A percentile compares a stretch with the other conserved stretches of the same genome.
Conservation (phyloP, 2,113 vertebrate genomes). For the Paraplagusia blochii region DNA sequence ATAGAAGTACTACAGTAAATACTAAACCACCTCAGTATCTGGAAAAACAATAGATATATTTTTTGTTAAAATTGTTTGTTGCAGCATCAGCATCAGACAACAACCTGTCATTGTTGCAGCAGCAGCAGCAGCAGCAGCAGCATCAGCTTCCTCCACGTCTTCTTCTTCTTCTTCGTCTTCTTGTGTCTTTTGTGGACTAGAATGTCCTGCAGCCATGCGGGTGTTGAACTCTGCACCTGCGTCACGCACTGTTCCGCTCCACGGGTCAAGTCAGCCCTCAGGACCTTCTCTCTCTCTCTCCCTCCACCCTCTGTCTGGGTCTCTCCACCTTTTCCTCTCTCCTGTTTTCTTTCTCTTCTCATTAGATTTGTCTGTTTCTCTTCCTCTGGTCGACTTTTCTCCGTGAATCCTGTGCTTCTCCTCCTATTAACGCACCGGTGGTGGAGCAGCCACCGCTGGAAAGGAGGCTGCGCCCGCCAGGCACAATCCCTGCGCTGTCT, state of each 20-base stretch:
- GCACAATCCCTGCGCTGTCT: constrained; percentile 55
- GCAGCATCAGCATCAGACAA: not conserved
- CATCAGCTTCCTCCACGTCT: too few relatives aligned
- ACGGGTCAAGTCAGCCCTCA: constrained; percentile 72
- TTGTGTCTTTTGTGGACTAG: constrained; percentile 56
- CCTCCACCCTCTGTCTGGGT: not conserved
- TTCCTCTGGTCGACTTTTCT: constrained; percentile 2
- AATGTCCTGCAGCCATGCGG: constrained; percentile 75
- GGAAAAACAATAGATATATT: too few relatives aligned
- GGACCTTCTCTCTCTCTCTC: constrained; percentile 30
- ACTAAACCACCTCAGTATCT: too few relatives aligned
- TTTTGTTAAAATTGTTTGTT: not conserved
- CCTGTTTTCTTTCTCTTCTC: constrained; percentile 38
- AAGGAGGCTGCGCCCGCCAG: constrained; percentile 50
- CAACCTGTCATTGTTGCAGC: constrained; percentile 42
- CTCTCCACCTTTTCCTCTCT: constrained; percentile 18
- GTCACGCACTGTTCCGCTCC: constrained; percentile 79
- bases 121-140: constrained; percentile 29
- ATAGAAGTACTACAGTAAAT: too few relatives aligned
- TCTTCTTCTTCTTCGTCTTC: too few relatives aligned
- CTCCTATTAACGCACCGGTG: constrained; percentile 73
- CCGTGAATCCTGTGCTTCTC: constrained; percentile 38
- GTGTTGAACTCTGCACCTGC: constrained; percentile 80
- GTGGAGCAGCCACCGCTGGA: constrained; percentile 53
- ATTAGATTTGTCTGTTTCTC: not conserved